phyloP scores from a whole-genome alignment of 2,888 invertebrate genomes.

The Colletes collaris region DNA sequence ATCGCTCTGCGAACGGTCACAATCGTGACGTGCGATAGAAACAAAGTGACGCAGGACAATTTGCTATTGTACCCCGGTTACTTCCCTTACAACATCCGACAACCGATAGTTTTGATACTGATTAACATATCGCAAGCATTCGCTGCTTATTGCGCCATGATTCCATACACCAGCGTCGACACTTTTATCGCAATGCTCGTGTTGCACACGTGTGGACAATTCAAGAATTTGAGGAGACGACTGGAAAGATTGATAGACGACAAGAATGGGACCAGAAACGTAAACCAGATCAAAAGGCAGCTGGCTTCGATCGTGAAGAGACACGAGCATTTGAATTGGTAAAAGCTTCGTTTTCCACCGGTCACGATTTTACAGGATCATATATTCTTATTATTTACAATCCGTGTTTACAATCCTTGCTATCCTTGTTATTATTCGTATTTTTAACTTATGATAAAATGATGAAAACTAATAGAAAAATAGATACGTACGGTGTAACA shows the following conservation, averaged over 20 bases:
- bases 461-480: too few species aligned
- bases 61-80: slow-evolving; percentile 41
- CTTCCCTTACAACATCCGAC: slow-evolving; percentile 51
- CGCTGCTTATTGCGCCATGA: slow-evolving; percentile 30
- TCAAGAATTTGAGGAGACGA: slow-evolving; percentile 38
- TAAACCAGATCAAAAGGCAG: slow-evolving; percentile 25
- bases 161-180: slow-evolving; percentile 57
- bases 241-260: slow-evolving; percentile 29
- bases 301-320: slow-evolving; percentile 52
- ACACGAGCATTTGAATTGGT: slow-evolving; percentile 59
- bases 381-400: too few species aligned
- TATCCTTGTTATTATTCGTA: too few species aligned
- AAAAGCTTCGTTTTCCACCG: not conserved
- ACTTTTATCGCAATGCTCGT: slow-evolving; percentile 64
- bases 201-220: slow-evolving; percentile 62
- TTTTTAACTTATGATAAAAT: too few species aligned
- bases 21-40: slow-evolving; percentile 9
- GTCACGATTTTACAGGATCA: too few species aligned
- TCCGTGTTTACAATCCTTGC: too few species aligned
- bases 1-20: slow-evolving; percentile 17
- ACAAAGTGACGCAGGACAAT: not conserved
- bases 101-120: slow-evolving; percentile 22
- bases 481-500: too few species aligned
- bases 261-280: not conserved
- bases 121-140: slow-evolving; percentile 46